A percentile compares a stretch with the other conserved stretches of the same genome.
These are phyloP conservation scores for Lamellibrachia columna DNA, from an alignment of 2,888 invertebrate genomes.

Conservation along the genomic window DNA sequence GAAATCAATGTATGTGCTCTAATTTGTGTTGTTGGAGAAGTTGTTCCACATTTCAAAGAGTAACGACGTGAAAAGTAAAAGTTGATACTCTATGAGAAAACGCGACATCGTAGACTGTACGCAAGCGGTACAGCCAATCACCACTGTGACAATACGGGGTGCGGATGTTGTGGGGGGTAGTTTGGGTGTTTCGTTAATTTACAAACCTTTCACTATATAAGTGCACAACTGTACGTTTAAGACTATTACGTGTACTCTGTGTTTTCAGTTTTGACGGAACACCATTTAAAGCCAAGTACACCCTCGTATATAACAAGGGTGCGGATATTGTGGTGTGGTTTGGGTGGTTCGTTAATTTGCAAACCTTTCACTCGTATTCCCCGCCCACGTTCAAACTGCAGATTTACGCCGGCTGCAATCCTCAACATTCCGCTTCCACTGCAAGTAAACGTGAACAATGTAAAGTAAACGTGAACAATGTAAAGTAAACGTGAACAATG, in stretches of 20 bases:
- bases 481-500: background rate
- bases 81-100: background rate
- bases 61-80: no score
- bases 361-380: background rate
- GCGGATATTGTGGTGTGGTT: background rate
- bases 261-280: no score
- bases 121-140: no score
- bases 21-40: constrained; percentile 3
- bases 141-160: no score
- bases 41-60: constrained; percentile 23
- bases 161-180: no score
- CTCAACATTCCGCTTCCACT: constrained; percentile 7
- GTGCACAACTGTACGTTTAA: no score
- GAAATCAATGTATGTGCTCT: background rate
- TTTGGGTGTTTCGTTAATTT: no score
- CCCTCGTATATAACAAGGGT: no score
- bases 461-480: background rate
- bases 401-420: constrained; percentile 29
- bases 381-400: constrained; percentile 26
- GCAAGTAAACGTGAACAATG: background rate
- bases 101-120: no score
- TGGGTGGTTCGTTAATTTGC: background rate
- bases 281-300: no score
- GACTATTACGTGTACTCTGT: no score
- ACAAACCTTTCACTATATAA: no score